Conservation (phyloP, 2,888 invertebrate genomes). For the Drosophila diplacantha region DNA sequence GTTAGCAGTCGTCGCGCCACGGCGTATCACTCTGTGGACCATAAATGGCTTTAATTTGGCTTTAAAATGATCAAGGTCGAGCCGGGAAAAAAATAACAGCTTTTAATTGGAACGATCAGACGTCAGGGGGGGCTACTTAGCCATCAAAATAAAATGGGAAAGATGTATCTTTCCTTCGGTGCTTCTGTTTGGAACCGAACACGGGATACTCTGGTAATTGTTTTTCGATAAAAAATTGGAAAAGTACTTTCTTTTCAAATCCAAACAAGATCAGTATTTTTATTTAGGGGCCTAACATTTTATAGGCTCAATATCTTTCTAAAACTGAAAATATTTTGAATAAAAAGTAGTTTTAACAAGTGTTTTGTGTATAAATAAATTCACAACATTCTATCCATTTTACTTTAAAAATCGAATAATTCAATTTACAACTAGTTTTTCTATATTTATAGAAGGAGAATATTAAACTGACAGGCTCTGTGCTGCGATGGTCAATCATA, state of each 20-base stretch:
- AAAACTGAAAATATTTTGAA: not conserved
- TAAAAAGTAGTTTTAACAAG: not conserved
- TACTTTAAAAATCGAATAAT: not conserved
- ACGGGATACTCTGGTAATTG: not conserved
- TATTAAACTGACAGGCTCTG: no score
- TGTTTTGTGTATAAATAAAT: not conserved
- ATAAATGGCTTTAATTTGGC: conserved; percentile 63
- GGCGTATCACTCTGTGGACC: conserved; percentile 48
- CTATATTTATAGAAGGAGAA: no score
- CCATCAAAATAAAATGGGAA: conserved; percentile 15
- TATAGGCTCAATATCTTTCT: not conserved
- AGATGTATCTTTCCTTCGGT: conserved; percentile 24
- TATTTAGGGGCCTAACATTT: not conserved
- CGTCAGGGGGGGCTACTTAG: conserved; percentile 30
- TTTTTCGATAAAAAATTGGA: no score
- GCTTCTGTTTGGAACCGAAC: not conserved
- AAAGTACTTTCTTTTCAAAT: not conserved
- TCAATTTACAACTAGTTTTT: no score
- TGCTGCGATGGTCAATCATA: not conserved
- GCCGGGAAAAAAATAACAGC: conserved; percentile 43
- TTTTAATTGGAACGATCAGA: conserved; percentile 55
- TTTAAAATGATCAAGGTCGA: conserved; percentile 61
- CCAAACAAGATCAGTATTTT: not conserved
- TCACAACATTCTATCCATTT: not conserved
- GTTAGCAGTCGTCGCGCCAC: conserved; percentile 45